Conservation (phyloP, 1,140 invertebrate genomes). For the Gryon sp. region DNA sequence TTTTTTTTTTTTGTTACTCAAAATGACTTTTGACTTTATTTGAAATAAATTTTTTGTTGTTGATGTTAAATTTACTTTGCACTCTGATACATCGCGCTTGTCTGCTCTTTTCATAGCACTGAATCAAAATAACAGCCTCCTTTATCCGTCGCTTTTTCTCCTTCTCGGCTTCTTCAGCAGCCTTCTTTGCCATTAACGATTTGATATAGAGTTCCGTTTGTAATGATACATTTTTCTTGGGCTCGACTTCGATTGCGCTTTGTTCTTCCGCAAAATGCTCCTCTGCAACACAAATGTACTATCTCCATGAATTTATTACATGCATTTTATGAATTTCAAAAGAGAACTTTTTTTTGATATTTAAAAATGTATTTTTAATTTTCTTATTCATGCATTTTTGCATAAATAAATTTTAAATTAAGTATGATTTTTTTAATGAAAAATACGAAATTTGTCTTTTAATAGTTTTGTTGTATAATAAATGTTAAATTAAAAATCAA, state of each 20-base stretch:
- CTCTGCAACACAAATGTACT: too few relatives aligned
- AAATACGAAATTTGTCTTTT: too few relatives aligned
- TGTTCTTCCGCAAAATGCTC: conserved; percentile 4
- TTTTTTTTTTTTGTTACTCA: not conserved
- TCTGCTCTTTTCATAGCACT: conserved; percentile 80
- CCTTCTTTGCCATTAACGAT: conserved; percentile 52
- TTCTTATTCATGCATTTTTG: too few relatives aligned
- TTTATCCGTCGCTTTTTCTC: conserved; percentile 56
- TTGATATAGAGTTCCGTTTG: conserved; percentile 25
- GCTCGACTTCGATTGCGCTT: not conserved
- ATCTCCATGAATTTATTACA: too few relatives aligned
- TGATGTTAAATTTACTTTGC: conserved; percentile 64
- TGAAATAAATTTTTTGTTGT: not conserved
- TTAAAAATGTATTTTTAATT: too few relatives aligned
- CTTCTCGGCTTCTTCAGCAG: conserved; percentile 51
- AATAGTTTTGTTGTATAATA: too few relatives aligned
- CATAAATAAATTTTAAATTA: too few relatives aligned
- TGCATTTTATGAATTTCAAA: too few relatives aligned
- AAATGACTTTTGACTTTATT: too few relatives aligned
- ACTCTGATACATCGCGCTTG: conserved; percentile 75
- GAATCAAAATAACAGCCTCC: conserved; percentile 76
- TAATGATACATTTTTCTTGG: conserved; percentile 25
- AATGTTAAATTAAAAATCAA: too few relatives aligned
- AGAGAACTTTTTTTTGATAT: too few relatives aligned
- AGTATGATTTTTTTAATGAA: too few relatives aligned